Base-by-base conservation (phyloP, 2,888 invertebrate species). In the Neocrepidodera transversa region DNA sequence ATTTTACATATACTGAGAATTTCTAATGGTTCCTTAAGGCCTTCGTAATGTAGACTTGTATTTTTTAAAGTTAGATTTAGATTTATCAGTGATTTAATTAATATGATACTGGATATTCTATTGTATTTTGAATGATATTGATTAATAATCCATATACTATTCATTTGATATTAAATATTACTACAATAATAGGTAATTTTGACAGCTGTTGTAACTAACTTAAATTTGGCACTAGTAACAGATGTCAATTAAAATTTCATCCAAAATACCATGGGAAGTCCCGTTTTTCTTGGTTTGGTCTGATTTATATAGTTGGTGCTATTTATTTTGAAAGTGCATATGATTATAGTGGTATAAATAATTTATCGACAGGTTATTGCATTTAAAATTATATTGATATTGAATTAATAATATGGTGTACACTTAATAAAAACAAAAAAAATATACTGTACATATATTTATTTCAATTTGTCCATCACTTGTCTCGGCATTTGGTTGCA, bases 401-500 rank as follows among this genome's bases (percentile, higher is more conserved):
- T 57, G 54, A 57, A 53, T 62, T 58, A 59, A 53, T 45, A 20
- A 62, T 66, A 64, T 68, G 68, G 66, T 68, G 64, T 64, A 66
- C 48, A 53, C 43, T 68, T 60, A 55, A 62, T 56, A 59, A 57
- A 43, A 51, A 49, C 55, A 57, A 42, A 63, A 67, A 66, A 68
- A 66, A 68, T 62, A 69, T 67, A 68, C 65, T 67, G 66, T 69
- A 66, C 58, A 68, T 68, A 65, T 26, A 45, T 23, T 42, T 42
- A 42, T 42, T 42, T 42, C 47, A 76, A 65, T 58, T 71, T 71
- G 40, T 84, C 81, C 81, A 92, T 87, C 38, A 93, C 91, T 80
- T 93, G 88, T 50, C 85, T 83, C 55, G 96, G 81, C 95, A 97
- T 96, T 80, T 94, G 91, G 80, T 97, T 97, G 80, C 97, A 97